These are phyloP conservation scores for Acipenser oxyrinchus DNA, from an alignment of 2,797 vertebrate species.

Conservation along the genomic window DNA sequence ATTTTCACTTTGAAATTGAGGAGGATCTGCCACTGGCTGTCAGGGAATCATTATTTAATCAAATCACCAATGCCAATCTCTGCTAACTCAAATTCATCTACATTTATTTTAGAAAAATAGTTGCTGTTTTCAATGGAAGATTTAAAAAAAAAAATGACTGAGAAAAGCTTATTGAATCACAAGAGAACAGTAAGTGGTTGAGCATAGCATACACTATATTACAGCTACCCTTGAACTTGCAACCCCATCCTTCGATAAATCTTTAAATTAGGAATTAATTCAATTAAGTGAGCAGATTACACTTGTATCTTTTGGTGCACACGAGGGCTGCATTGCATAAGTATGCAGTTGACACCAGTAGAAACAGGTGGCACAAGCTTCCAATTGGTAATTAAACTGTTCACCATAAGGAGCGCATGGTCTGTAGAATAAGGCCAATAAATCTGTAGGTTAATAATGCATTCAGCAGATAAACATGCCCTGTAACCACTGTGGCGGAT, in stretches of 20 bases:
- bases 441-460: constrained; percentile 42
- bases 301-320: neutral
- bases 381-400: constrained; percentile 26
- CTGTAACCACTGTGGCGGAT: constrained; percentile 32
- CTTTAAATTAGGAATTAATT: constrained; percentile 2
- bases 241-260: constrained; percentile 10
- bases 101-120: too few relatives aligned
- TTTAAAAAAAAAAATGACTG: too few relatives aligned
- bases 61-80: too few relatives aligned
- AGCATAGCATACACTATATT: constrained; percentile 14
- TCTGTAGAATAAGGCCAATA: constrained; percentile 33
- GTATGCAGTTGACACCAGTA: neutral
- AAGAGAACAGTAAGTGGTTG: neutral
- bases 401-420: constrained; percentile 26
- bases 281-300: neutral
- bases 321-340: constrained; percentile 7
- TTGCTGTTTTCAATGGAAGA: too few relatives aligned
- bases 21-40: too few relatives aligned
- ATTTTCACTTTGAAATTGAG: too few relatives aligned
- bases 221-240: constrained; percentile 7
- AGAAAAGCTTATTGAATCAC: too few relatives aligned
- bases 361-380: neutral
- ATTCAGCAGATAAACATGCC: constrained; percentile 28
- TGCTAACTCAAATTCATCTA: too few relatives aligned
- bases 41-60: too few relatives aligned